Conservation (phyloP, 2,797 vertebrate species). For the Pterois miles region DNA sequence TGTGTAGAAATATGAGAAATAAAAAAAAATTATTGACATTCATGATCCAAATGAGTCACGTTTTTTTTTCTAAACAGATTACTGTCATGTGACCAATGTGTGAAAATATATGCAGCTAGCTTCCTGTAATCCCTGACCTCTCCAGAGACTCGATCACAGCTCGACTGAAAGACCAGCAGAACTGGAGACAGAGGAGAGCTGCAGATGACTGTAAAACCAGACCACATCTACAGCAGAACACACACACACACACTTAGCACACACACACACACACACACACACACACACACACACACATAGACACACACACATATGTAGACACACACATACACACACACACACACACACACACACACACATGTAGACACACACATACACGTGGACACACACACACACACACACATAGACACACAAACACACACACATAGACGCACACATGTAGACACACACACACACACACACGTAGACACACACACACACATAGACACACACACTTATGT, state of each 20-base stretch:
- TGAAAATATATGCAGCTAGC: neutral
- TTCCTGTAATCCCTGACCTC: neutral
- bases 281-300: conserved; percentile 55
- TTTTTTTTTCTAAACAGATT: neutral
- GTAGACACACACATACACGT: neutral
- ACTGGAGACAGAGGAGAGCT: neutral
- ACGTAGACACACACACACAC: conserved; percentile 34
- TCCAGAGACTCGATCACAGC: neutral
- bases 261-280: neutral
- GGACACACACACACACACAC: conserved; percentile 31
- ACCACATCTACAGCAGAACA: no score
- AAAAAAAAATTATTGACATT: neutral
- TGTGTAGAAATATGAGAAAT: neutral
- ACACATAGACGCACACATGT: no score
- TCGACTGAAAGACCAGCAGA: neutral
- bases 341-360: conserved; percentile 55
- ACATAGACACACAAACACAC: conserved; percentile 28
- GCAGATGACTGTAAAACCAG: neutral
- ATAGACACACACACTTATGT: conserved; percentile 59
- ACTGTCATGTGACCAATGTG: neutral
- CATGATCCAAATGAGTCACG: neutral
- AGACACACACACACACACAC: neutral
- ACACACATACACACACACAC: neutral
- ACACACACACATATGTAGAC: conserved; percentile 33
- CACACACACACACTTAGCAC: conserved; percentile 35